Conservation (phyloP, 2,113 vertebrate species). For the Marcusenius ussheri region DNA sequence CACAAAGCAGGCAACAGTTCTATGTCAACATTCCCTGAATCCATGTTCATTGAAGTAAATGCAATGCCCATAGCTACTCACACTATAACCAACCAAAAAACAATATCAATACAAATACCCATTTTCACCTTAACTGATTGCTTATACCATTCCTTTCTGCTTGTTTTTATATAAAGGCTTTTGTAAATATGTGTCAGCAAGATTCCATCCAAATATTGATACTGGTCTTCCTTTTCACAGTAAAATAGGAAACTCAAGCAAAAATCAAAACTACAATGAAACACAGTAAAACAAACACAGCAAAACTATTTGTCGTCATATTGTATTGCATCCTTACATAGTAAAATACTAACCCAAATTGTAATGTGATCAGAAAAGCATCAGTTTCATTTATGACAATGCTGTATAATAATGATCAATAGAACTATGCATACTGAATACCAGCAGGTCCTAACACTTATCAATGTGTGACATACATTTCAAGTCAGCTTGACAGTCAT, state of each 20-base stretch:
- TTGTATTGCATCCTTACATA: not conserved
- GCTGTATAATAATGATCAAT: not conserved
- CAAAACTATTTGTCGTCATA: not conserved
- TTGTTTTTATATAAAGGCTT: not conserved
- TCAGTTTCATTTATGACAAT: not conserved
- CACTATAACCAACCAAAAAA: not conserved
- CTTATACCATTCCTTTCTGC: not conserved
- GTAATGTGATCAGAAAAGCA: not conserved
- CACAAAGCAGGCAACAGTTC: conserved; percentile 10
- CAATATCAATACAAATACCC: not conserved
- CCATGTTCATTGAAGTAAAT: not conserved
- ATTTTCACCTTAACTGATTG: not conserved
- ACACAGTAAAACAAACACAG: not conserved
- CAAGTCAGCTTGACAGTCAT: not conserved
- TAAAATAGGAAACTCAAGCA: not conserved
- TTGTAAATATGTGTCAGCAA: not conserved
- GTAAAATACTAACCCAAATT: not conserved
- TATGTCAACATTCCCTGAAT: not conserved
- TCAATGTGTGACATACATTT: not conserved
- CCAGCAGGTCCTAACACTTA: not conserved
- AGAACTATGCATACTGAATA: not conserved
- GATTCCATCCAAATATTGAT: not conserved
- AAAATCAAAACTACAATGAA: not conserved
- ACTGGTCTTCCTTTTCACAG: not conserved
- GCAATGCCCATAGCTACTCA: not conserved